These are phyloP conservation scores for Calliphora vomitoria DNA, from an alignment of 2,888 invertebrate species.

Conservation along the genomic window DNA sequence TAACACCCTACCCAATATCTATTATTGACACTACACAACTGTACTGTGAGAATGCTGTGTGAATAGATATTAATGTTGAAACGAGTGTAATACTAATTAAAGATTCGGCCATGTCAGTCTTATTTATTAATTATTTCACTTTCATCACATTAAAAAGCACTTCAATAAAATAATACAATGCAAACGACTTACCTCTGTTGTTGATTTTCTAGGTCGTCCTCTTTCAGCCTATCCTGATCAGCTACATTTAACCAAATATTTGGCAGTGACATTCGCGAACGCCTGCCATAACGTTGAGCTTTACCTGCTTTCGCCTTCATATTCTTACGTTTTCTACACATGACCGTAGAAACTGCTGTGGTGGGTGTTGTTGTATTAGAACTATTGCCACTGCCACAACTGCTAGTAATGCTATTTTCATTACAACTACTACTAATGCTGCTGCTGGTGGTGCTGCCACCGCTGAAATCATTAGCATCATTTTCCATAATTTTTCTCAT, in stretches of 20 bases:
- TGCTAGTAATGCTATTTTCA: conserved; percentile 32
- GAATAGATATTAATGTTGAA: too few species aligned
- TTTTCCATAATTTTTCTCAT: conserved; percentile 57
- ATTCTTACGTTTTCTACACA: conserved; percentile 9
- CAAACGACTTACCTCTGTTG: conserved; percentile 61
- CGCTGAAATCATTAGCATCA: conserved; percentile 30
- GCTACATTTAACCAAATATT: conserved; percentile 75
- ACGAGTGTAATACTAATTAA: too few species aligned
- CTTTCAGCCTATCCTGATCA: conserved; percentile 16
- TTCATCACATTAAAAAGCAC: too few species aligned
- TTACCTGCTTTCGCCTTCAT: conserved; percentile 24
- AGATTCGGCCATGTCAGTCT: too few species aligned
- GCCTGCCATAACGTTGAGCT: conserved; percentile 68
- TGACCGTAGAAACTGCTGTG: background rate
- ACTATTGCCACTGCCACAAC: conserved; percentile 12
- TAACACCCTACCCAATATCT: too few species aligned
- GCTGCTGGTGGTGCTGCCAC: conserved; percentile 9
- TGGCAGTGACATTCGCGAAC: conserved; percentile 79
- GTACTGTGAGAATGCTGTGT: too few species aligned
- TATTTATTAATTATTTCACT: too few species aligned
- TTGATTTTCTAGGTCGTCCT: background rate
- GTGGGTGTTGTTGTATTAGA: background rate
- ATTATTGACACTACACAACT: too few species aligned
- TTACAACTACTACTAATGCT: conserved; percentile 1
- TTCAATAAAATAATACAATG: background rate